phyloP scores from a whole-genome alignment of 2,888 invertebrate species.

The Volucella inflata region DNA sequence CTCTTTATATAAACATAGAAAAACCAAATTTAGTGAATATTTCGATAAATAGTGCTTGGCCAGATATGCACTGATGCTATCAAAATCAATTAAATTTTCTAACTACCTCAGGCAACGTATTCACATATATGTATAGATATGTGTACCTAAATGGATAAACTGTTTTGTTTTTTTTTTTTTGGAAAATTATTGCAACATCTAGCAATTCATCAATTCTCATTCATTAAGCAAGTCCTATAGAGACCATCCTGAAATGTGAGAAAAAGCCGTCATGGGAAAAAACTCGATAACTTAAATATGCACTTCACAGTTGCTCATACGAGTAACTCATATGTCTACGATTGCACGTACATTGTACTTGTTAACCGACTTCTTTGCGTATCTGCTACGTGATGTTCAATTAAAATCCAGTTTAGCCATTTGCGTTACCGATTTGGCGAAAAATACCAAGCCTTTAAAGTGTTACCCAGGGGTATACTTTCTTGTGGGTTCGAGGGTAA shows the following conservation, averaged over 20 bases:
- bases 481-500: not conserved
- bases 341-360: slow-evolving; percentile 30
- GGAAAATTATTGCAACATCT: too few species aligned
- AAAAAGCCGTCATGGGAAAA: slow-evolving; percentile 3
- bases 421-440: slow-evolving; percentile 27
- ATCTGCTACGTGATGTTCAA: slow-evolving; percentile 56
- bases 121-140: too few species aligned
- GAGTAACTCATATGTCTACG: slow-evolving; percentile 5
- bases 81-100: too few species aligned
- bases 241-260: not conserved
- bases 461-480: not conserved
- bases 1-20: too few species aligned
- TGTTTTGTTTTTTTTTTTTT: too few species aligned
- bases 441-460: slow-evolving; percentile 4
- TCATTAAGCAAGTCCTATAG: too few species aligned
- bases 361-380: slow-evolving; percentile 40
- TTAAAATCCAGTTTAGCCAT: slow-evolving; percentile 56
- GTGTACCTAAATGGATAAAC: too few species aligned
- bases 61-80: too few species aligned
- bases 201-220: too few species aligned
- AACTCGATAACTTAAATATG: slow-evolving; percentile 32
- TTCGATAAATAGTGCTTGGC: too few species aligned
- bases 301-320: not conserved
- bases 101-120: too few species aligned
- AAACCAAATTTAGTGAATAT: too few species aligned